phyloP scores from a whole-genome alignment of 2,797 vertebrate genomes.

The Philypnodon macrostomus region DNA sequence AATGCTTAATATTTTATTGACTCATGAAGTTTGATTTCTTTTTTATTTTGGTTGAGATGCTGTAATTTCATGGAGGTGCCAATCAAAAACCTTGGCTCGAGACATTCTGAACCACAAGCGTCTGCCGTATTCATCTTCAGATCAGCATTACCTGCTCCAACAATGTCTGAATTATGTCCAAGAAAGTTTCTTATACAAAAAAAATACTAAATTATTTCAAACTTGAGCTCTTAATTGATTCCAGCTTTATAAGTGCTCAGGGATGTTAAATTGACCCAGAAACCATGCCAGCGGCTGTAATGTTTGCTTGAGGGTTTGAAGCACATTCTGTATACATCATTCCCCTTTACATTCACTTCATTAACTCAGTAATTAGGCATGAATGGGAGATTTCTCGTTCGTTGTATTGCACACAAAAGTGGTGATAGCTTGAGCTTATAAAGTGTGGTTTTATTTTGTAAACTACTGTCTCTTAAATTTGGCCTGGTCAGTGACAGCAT shows the following conservation, averaged over 20 bases:
- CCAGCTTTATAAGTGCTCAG: slow-evolving; percentile 22
- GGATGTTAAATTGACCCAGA: slow-evolving; percentile 45
- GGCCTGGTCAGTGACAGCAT: too few species aligned
- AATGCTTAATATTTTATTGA: slow-evolving; percentile 14
- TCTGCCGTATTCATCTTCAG: background rate
- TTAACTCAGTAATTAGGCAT: slow-evolving; percentile 15
- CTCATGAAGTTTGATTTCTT: slow-evolving; percentile 2
- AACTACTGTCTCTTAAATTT: too few species aligned
- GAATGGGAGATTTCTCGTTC: background rate
- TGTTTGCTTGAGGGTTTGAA: slow-evolving; percentile 58
- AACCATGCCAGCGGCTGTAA: slow-evolving; percentile 42
- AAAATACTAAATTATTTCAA: slow-evolving; percentile 29
- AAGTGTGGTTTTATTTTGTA: too few species aligned
- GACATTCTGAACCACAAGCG: slow-evolving; percentile 10
- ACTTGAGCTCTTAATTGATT: slow-evolving; percentile 46
- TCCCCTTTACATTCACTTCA: slow-evolving; percentile 18
- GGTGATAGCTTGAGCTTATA: too few species aligned
- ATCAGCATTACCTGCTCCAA: slow-evolving; percentile 1
- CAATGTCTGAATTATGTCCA: slow-evolving; percentile 3
- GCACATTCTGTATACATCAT: slow-evolving; percentile 29
- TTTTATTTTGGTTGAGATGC: background rate
- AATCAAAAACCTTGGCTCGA: slow-evolving; percentile 1
- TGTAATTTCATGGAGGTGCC: slow-evolving; percentile 2
- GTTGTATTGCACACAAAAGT: too few species aligned
- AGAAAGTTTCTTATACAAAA: background rate